Percentiles rank a stretch among this genome's conserved stretches.
Evolutionary conservation across 2,888 invertebrate genomes (phyloP).

Genomic region (Auanema freiburgensis): DNA sequence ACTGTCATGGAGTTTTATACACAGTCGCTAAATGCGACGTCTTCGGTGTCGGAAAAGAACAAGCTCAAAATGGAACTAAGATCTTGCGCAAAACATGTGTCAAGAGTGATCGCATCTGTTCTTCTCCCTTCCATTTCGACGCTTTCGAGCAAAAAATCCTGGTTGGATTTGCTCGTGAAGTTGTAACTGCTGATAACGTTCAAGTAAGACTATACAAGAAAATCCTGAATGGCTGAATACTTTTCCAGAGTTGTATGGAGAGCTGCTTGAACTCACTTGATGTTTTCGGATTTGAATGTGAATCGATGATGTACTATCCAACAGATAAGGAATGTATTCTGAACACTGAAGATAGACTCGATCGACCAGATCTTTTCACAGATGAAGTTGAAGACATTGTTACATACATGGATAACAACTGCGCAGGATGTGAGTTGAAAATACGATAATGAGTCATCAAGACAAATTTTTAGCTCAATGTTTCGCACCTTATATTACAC

Average conservation of each 20-base stretch:
- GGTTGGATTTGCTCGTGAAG: slow-evolving; percentile 63
- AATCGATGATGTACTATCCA: slow-evolving; percentile 63
- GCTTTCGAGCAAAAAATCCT: slow-evolving; percentile 60
- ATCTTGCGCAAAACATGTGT: slow-evolving; percentile 55
- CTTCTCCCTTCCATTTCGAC: slow-evolving; percentile 63
- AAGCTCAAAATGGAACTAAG: slow-evolving; percentile 20
- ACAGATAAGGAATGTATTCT: slow-evolving; percentile 62
- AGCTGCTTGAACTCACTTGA: slow-evolving; percentile 60
- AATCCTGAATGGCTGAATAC: background rate
- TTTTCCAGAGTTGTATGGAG: slow-evolving; percentile 45
- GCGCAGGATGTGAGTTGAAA: slow-evolving; percentile 57
- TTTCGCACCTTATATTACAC: slow-evolving; percentile 61
- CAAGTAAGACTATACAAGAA: slow-evolving; percentile 26
- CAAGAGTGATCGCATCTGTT: slow-evolving; percentile 59
- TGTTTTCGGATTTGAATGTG: slow-evolving; percentile 63
- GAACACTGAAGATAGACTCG: slow-evolving; percentile 62
- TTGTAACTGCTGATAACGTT: slow-evolving; percentile 54
- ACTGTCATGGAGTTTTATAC: slow-evolving; percentile 58
- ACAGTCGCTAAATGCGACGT: slow-evolving; percentile 43
- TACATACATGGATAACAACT: slow-evolving; percentile 64
- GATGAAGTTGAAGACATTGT: slow-evolving; percentile 61
- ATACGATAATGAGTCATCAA: background rate
- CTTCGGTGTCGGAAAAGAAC: slow-evolving; percentile 33
- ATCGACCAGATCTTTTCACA: slow-evolving; percentile 60
- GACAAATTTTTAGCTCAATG: slow-evolving; percentile 56